phyloP scores from a whole-genome alignment of 2,797 vertebrate genomes.

The Danio kyathit region DNA sequence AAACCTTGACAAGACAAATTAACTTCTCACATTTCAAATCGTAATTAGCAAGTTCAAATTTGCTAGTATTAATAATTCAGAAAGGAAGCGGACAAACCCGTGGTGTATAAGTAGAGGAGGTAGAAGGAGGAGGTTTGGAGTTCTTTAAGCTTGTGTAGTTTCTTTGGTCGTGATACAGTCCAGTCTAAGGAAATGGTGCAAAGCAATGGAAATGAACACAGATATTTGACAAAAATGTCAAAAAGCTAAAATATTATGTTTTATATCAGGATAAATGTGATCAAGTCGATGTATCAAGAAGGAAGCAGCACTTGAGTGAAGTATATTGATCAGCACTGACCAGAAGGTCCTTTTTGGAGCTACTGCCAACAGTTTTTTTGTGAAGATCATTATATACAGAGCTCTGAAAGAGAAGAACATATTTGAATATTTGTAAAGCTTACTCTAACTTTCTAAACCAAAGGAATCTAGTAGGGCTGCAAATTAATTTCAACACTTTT shows the following conservation, averaged over 20 bases:
- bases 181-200: conserved; percentile 80
- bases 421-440: conserved; percentile 37
- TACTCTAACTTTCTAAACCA: not conserved
- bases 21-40: not conserved
- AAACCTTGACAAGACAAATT: not conserved
- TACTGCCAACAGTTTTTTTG: conserved; percentile 81
- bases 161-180: conserved; percentile 93
- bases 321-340: conserved; percentile 80
- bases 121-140: conserved; percentile 80
- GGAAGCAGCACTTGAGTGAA: conserved; percentile 30
- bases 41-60: not conserved
- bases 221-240: conserved; percentile 47
- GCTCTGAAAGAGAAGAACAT: conserved; percentile 75
- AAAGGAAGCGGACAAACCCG: conserved; percentile 73
- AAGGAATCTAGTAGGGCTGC: not conserved
- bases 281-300: conserved; percentile 21
- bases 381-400: conserved; percentile 85
- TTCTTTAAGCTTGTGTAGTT: conserved; percentile 91
- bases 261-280: not conserved
- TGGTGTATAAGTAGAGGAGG: conserved; percentile 77
- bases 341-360: conserved; percentile 86
- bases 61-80: not conserved
- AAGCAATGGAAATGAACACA: conserved; percentile 36
- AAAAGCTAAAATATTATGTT: conserved; percentile 12
- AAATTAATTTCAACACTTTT: not conserved